A percentile compares a stretch with the other conserved stretches of the same genome.
phyloP scores from a whole-genome alignment of 1,140 invertebrate genomes.

The Dendroctonus valens region DNA sequence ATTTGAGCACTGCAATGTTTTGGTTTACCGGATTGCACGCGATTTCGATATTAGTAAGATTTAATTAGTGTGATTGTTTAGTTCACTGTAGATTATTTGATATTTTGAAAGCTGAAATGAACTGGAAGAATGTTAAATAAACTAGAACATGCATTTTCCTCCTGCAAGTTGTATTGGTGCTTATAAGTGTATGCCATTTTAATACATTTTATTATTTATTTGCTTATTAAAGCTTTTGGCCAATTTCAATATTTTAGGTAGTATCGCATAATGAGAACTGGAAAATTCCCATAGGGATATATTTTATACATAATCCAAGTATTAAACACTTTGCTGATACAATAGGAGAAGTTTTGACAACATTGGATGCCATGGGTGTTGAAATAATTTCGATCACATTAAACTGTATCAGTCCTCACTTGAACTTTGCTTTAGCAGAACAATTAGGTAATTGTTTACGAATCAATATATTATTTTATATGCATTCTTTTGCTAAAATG shows the following conservation, averaged over 20 bases:
- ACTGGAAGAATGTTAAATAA: not conserved
- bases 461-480: not conserved
- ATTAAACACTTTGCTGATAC: slow-evolving; percentile 24
- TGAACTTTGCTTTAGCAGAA: slow-evolving; percentile 19
- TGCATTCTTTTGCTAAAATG: too few relatives aligned
- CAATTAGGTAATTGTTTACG: slow-evolving; percentile 16
- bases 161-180: not conserved
- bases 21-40: too few relatives aligned
- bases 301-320: slow-evolving; percentile 20
- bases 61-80: not conserved
- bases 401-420: slow-evolving; percentile 7
- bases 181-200: not conserved
- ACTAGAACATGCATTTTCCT: not conserved
- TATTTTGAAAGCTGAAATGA: not conserved
- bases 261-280: slow-evolving; percentile 22
- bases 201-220: not conserved
- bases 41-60: too few relatives aligned
- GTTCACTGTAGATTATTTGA: not conserved
- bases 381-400: slow-evolving; percentile 20
- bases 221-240: not conserved
- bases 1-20: too few relatives aligned
- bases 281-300: slow-evolving; percentile 23
- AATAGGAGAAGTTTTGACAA: slow-evolving; percentile 14
- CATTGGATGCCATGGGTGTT: slow-evolving; percentile 9
- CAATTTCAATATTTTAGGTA: slow-evolving; percentile 2